A percentile compares a stretch with the other conserved stretches of the same genome.
These are phyloP conservation scores for Drosophila asahinai DNA, from an alignment of 1,140 invertebrate genomes.

Conservation along the genomic window DNA sequence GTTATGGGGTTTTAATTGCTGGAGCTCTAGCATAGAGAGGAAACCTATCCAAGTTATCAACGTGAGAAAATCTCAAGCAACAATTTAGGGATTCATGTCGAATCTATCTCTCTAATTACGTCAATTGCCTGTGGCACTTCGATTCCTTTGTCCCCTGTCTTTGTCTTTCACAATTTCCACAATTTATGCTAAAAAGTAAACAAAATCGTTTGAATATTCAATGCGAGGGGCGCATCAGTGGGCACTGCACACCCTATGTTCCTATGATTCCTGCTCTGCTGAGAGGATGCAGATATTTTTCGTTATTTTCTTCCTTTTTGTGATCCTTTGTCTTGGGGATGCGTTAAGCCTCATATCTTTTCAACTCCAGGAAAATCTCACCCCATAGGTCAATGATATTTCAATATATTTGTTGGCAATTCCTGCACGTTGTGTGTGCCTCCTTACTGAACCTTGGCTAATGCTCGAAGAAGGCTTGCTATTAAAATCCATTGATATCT, in stretches of 20 bases:
- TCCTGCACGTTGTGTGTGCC: constrained; percentile 49
- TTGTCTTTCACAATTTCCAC: constrained; percentile 23
- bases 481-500: background rate
- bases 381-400: constrained; percentile 48
- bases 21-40: constrained; percentile 1
- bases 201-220: constrained; percentile 75
- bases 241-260: constrained; percentile 43
- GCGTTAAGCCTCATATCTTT: constrained; percentile 45
- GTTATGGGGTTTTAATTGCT: constrained; percentile 63
- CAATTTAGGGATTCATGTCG: constrained; percentile 2
- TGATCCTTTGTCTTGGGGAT: constrained; percentile 62
- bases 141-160: constrained; percentile 43
- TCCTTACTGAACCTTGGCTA: constrained; percentile 46
- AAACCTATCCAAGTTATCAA: constrained; percentile 18
- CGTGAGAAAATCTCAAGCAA: constrained; percentile 67
- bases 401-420: constrained; percentile 65
- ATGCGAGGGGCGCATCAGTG: constrained; percentile 30
- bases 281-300: constrained; percentile 20
- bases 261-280: constrained; percentile 1
- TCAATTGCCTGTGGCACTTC: constrained; percentile 66
- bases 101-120: constrained; percentile 69
- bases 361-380: background rate
- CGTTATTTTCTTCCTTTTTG: constrained; percentile 60
- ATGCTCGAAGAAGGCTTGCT: constrained; percentile 3
- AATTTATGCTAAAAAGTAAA: constrained; percentile 80